Conservation (phyloP, 92 coral and sea anemone genomes). For the Anthopleura xanthogrammica region DNA sequence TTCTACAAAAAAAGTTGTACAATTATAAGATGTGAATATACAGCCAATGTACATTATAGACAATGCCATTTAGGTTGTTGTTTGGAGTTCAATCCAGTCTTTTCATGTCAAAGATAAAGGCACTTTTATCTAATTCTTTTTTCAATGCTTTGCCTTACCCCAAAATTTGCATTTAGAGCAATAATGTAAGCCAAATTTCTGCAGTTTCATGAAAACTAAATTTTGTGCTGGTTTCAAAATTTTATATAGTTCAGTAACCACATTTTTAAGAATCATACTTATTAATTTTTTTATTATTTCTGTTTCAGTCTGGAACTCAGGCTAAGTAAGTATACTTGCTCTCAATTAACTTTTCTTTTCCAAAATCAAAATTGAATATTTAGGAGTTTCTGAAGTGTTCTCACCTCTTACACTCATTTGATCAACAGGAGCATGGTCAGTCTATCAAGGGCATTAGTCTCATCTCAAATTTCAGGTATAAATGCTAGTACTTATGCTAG, state of each 20-base stretch:
- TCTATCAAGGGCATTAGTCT: slow-evolving; percentile 64
- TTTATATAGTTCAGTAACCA: neutral
- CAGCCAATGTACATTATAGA: too few species aligned
- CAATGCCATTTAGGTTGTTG: too few species aligned
- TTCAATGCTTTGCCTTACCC: too few species aligned
- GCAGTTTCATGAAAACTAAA: too few species aligned
- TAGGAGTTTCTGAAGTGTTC: neutral
- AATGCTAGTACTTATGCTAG: neutral
- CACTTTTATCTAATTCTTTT: too few species aligned
- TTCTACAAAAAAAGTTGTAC: too few species aligned
- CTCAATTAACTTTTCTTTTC: neutral
- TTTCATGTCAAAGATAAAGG: too few species aligned
- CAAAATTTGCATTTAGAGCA: too few species aligned
- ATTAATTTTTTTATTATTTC: neutral
- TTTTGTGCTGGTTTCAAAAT: too few species aligned
- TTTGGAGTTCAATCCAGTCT: too few species aligned
- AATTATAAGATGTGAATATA: too few species aligned
- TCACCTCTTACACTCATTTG: neutral
- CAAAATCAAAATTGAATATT: neutral
- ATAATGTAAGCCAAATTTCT: too few species aligned
- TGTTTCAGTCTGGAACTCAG: slow-evolving; percentile 33
- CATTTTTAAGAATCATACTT: neutral
- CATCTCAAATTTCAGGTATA: slow-evolving; percentile 72
- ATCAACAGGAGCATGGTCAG: slow-evolving; percentile 58
- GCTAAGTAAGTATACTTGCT: slow-evolving; percentile 27